Base-by-base conservation (phyloP, 2,797 vertebrate genomes). In the Toxotes lorentzi region DNA sequence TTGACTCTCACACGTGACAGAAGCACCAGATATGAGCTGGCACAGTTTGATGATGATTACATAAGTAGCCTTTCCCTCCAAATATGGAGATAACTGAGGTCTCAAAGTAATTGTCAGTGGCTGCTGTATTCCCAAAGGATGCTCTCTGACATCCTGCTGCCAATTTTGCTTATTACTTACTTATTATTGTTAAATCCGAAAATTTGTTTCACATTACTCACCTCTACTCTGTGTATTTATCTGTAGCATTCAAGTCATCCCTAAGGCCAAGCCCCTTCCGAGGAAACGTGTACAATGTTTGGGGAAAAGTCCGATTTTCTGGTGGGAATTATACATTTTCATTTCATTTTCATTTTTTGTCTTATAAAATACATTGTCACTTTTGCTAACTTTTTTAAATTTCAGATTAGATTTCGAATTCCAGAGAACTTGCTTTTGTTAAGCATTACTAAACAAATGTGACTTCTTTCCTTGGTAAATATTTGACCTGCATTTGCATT, bases 201-300 rank as follows among this genome's bases (percentile, higher is more conserved):
- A 53, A 13, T 67, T 62, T 54, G 34, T 63, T 69, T 62, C 19
- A 68, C n/a, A 50, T 0, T 35, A 23, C 7, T 77, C 35, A 54
- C n/a, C 24, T n/a, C 30, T 69, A 4, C 24, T 51, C 5, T 69
- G 1, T 0, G 69, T 2, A 10, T 76, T 69, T 43, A 78, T 83
- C 66, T 76, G 75, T 85, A 99, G 98, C 93, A 0, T 87, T 98
- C 71, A 99, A 97, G 84, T 94, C 96, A 0, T 95, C 96, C 32
- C 93, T 98, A 61, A 96, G 95, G 87, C 85, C 94, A 6, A 97
- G 93, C 85, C 97, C 97, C n/a, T 98, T 97, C 88, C 94, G 79
- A 79, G 98, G 97, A 92, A 99, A 99, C 80, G 92, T 98, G 68
- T 99, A 99, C 94, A 97, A 98, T 83, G 93, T 99, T 84, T 92